Evolutionary conservation across 92 coral and sea anemone genomes (phyloP), one percentile per base, ranked within the genome.

Genomic region (Phenganax subtilis): DNA sequence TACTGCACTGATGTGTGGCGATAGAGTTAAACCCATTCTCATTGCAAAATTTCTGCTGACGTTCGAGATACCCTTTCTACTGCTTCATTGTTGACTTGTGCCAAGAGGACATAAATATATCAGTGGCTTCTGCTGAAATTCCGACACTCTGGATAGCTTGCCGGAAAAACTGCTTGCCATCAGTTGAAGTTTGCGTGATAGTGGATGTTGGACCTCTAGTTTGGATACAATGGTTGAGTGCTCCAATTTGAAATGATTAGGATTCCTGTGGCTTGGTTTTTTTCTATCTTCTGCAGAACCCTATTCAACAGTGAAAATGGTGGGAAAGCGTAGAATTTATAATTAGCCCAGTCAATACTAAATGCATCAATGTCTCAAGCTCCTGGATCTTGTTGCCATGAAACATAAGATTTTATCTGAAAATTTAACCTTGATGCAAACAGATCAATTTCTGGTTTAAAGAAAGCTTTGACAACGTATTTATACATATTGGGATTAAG

Each of bases 381-480:
- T 54, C 84, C 85, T 1, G 90, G 91, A 47, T 91, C 90, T 3
- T 89, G 92, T 53, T 17, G 67, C 85, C 82, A 89, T 75, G 91
- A 71, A 2, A 87, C 88, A 69, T 44, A 89, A 1, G 80, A 85
- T 62, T 57, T 76, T 12, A 84, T 20, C 57, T 87, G 89, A 30
- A 72, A 65, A 61, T 88, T 88, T 0, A 88, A 70, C 44, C 88
- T 76, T 76, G 86, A 77, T 3, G 94, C 90, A 86, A 90, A 90
- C 0, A 88, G 63, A 15, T 86, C 89, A 7, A 86, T 51, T 27
- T 71, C 52, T 5, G 85, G 86, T 0, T 57, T 51, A n/a, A 31
- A 28, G 6, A 63, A 51, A 51, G 87, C 30, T 44, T 6, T 12
- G 12, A 58, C 67, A 59, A 82, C 86, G 7, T 81, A 44, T 14